phyloP scores from a whole-genome alignment of 2,888 invertebrate genomes.

The Philaethria dido region DNA sequence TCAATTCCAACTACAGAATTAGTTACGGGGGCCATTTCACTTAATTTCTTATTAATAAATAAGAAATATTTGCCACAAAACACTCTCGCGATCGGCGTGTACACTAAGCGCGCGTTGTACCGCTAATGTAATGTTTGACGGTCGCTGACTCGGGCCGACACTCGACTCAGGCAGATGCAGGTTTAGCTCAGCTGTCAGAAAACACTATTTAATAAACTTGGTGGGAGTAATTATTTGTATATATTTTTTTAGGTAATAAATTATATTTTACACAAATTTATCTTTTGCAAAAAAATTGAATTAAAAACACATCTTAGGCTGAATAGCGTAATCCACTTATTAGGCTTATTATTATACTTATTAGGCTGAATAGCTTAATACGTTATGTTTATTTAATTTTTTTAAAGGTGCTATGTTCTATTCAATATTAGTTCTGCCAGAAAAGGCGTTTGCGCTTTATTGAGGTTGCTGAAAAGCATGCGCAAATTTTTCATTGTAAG shows the following conservation, averaged over 20 bases:
- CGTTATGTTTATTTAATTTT: neutral
- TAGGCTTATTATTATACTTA: no score
- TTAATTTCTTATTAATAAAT: no score
- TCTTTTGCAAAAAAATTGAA: no score
- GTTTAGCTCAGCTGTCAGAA: constrained; percentile 3
- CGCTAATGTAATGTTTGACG: constrained; percentile 33
- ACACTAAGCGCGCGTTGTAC: constrained; percentile 23
- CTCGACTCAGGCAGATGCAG: constrained; percentile 10
- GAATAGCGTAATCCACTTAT: no score
- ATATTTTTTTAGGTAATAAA: neutral
- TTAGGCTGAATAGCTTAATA: no score
- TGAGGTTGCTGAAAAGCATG: constrained; percentile 23
- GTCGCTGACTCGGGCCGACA: constrained; percentile 1
- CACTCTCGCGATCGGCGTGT: constrained; percentile 28
- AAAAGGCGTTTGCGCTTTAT: constrained; percentile 33
- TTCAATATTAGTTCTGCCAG: neutral
- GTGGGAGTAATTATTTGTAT: neutral
- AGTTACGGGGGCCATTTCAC: constrained; percentile 66
- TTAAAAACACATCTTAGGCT: no score
- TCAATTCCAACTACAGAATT: constrained; percentile 82
- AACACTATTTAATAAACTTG: neutral
- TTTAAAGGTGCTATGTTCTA: neutral
- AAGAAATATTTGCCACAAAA: constrained; percentile 23
- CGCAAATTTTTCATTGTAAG: constrained; percentile 18
- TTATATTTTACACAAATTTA: no score